Evolutionary conservation across 2,888 invertebrate species (phyloP).

Genomic region (Abscondita cerata): DNA sequence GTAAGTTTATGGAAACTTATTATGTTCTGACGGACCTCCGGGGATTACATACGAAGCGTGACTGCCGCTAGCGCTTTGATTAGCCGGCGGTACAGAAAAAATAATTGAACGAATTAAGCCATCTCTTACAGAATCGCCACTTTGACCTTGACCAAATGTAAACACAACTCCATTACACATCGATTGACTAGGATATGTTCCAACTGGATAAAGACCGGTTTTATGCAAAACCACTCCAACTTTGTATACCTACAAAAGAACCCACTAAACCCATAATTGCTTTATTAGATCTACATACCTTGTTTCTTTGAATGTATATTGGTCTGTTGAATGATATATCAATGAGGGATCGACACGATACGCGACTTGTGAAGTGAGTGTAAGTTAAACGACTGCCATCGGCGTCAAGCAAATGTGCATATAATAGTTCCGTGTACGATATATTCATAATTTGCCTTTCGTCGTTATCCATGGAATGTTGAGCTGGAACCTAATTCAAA

Average conservation of each 20-base stretch:
- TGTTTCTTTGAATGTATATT: conserved; percentile 77
- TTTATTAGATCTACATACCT: conserved; percentile 57
- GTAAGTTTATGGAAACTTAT: conserved; percentile 20
- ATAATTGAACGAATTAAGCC: conserved; percentile 81
- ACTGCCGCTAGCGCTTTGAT: conserved; percentile 11
- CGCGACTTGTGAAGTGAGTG: conserved; percentile 81
- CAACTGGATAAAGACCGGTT: conserved; percentile 82
- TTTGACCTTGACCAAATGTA: conserved; percentile 76
- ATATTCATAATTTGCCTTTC: conserved; percentile 50
- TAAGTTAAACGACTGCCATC: conserved; percentile 82
- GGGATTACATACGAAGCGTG: conserved; percentile 17
- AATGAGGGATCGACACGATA: conserved; percentile 74
- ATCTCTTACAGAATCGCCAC: conserved; percentile 74
- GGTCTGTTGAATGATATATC: conserved; percentile 84
- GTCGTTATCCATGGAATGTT: conserved; percentile 65
- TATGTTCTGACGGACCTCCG: conserved; percentile 17
- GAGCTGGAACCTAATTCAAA: conserved; percentile 71
- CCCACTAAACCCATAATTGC: conserved; percentile 5
- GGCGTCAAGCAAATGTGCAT: conserved; percentile 81
- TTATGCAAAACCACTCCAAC: conserved; percentile 85
- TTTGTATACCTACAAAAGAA: conserved; percentile 70
- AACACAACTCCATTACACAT: conserved; percentile 76
- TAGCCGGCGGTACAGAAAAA: conserved; percentile 61
- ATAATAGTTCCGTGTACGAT: conserved; percentile 77
- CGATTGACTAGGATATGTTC: conserved; percentile 72